A percentile compares a stretch with the other conserved stretches of the same genome.
phyloP scores from a whole-genome alignment of 2,888 invertebrate genomes.

The Lampropteryx suffumata region DNA sequence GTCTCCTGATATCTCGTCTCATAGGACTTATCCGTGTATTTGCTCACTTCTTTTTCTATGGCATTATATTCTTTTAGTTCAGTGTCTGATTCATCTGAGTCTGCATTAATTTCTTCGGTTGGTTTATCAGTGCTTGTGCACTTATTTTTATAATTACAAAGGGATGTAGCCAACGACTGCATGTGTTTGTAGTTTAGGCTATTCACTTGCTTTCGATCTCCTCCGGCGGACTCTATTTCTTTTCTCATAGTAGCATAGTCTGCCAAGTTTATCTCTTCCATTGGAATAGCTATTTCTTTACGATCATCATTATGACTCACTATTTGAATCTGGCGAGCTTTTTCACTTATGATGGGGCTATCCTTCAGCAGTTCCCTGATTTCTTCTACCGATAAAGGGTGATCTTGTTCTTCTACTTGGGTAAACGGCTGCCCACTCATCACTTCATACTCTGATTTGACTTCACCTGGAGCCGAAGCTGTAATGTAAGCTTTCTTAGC shows the following conservation, averaged over 20 bases:
- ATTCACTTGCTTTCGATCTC: constrained; percentile 52
- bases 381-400: constrained; percentile 58
- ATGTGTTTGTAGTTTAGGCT: constrained; percentile 66
- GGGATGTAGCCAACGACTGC: constrained; percentile 58
- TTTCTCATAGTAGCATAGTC: constrained; percentile 53
- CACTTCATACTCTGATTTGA: constrained; percentile 70
- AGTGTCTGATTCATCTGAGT: constrained; percentile 35
- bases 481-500: constrained; percentile 60
- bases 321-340: constrained; percentile 73
- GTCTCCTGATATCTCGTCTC: constrained; percentile 72
- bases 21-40: constrained; percentile 70
- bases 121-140: constrained; percentile 15
- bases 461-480: constrained; percentile 57
- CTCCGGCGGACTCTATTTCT: constrained; percentile 57
- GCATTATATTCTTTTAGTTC: constrained; percentile 62
- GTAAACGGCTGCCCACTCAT: constrained; percentile 77
- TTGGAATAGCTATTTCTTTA: constrained; percentile 54
- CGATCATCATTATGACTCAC: constrained; percentile 42
- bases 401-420: constrained; percentile 55
- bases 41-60: constrained; percentile 67
- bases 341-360: constrained; percentile 65
- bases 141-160: constrained; percentile 49
- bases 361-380: constrained; percentile 59
- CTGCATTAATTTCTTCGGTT: constrained; percentile 16
- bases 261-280: constrained; percentile 59